Conservation (phyloP, 2,797 vertebrate genomes). For the Acipenser transmontanus region DNA sequence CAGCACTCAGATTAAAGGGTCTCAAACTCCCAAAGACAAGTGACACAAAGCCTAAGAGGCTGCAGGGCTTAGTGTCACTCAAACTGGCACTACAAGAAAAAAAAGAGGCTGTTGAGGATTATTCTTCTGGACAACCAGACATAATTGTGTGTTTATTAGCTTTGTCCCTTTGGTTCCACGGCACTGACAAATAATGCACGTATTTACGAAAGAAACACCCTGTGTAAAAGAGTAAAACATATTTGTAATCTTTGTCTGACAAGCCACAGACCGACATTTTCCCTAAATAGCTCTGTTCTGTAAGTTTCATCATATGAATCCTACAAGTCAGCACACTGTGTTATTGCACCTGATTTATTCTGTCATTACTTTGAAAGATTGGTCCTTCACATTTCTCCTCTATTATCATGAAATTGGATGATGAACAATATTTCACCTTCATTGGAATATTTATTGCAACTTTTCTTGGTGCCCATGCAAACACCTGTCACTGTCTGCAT, state of each 20-base stretch:
- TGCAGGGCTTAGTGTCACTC: conserved; percentile 50
- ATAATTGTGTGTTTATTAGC: conserved; percentile 8
- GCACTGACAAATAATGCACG: conserved; percentile 25
- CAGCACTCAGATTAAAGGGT: conserved; percentile 46
- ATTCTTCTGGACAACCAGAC: conserved; percentile 9
- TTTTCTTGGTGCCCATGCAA: conserved; percentile 47
- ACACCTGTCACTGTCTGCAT: conserved; percentile 43
- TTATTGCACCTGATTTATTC: conserved; percentile 72
- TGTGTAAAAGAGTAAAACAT: conserved; percentile 22
- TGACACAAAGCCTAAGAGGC: conserved; percentile 44
- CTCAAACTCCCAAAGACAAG: conserved; percentile 52
- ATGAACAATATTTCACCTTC: conserved; percentile 62
- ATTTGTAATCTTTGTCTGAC: conserved; percentile 31
- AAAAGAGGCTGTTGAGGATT: conserved; percentile 32
- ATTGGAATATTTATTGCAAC: conserved; percentile 63
- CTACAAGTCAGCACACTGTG: conserved; percentile 51
- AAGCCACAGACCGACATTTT: conserved; percentile 53
- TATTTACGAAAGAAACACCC: conserved; percentile 28
- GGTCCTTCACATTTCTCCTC: conserved; percentile 68
- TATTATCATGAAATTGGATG: conserved; percentile 65
- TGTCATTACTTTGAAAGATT: conserved; percentile 74
- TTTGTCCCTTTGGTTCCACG: conserved; percentile 17
- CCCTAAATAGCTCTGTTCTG: conserved; percentile 62
- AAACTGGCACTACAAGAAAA: conserved; percentile 26
- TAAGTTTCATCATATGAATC: conserved; percentile 57